These are phyloP conservation scores for Nyctereutes procyonoides DNA, from an alignment of 2,113 vertebrate genomes.

Conservation along the genomic window DNA sequence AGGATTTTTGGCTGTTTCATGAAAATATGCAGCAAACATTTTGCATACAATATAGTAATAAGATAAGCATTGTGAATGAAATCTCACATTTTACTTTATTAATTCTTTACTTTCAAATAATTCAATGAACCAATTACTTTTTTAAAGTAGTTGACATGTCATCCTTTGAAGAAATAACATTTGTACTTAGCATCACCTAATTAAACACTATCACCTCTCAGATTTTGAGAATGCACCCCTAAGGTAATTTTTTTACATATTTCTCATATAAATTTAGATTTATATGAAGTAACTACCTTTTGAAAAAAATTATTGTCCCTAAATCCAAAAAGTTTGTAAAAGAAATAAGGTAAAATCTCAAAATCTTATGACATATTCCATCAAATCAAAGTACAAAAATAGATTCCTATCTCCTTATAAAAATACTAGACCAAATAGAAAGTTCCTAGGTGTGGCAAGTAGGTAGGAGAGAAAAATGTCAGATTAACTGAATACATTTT, in stretches of 20 bases:
- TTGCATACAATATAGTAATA: not conserved
- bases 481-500: not conserved
- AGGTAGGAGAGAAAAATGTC: not conserved
- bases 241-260: not conserved
- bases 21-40: not conserved
- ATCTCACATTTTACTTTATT: conserved; percentile 4
- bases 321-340: not conserved
- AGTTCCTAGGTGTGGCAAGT: not conserved
- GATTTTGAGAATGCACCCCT: not conserved
- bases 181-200: conserved; percentile 2
- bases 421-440: not conserved
- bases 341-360: not conserved
- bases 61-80: not conserved
- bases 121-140: not conserved
- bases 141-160: conserved; percentile 34
- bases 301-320: not conserved
- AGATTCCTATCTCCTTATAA: not conserved
- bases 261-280: not conserved
- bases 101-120: not conserved
- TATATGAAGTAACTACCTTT: not conserved
- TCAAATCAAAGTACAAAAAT: conserved; percentile 36
- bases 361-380: not conserved
- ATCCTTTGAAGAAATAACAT: not conserved
- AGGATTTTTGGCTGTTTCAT: not conserved
- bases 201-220: not conserved